Percentiles rank a stretch among this genome's conserved stretches.
Conservation (phyloP, 1,140 invertebrate species). For the Apis cerana region DNA sequence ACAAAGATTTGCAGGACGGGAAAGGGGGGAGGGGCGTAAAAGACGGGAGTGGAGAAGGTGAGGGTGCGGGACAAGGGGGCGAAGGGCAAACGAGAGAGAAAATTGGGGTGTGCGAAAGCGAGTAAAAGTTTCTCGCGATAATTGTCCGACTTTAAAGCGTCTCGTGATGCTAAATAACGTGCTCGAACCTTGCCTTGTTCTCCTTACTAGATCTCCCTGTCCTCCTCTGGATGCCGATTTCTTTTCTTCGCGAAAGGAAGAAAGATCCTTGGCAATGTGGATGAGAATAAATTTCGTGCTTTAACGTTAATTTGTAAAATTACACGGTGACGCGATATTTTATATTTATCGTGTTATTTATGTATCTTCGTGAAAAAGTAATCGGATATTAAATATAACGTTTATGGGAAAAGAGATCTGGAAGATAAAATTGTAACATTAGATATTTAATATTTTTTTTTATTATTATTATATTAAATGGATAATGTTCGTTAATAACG, state of each 20-base stretch:
- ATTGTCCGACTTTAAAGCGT: slow-evolving; percentile 48
- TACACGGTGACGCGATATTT: too few species aligned
- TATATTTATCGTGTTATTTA: too few species aligned
- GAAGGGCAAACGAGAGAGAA: slow-evolving; percentile 5
- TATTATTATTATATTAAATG: too few species aligned
- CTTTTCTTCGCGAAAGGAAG: background rate
- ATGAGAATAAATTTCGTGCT: background rate
- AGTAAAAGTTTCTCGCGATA: slow-evolving; percentile 49
- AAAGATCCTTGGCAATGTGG: background rate
- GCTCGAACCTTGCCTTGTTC: slow-evolving; percentile 31
- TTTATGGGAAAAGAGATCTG: too few species aligned
- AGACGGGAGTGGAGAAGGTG: background rate
- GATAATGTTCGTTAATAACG: too few species aligned
- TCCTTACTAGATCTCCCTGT: background rate
- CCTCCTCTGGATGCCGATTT: background rate
- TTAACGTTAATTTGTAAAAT: background rate
- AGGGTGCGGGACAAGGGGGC: background rate
- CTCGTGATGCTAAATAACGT: slow-evolving; percentile 44
- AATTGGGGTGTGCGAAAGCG: slow-evolving; percentile 32
- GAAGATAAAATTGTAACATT: too few species aligned
- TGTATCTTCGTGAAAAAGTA: too few species aligned
- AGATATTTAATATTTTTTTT: too few species aligned
- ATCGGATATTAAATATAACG: too few species aligned
- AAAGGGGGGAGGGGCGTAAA: background rate
- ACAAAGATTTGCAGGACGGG: slow-evolving; percentile 48